A percentile compares a stretch with the other conserved stretches of the same genome.
phyloP scores from a whole-genome alignment of 2,113 vertebrate genomes.

The Anhinga rufa region DNA sequence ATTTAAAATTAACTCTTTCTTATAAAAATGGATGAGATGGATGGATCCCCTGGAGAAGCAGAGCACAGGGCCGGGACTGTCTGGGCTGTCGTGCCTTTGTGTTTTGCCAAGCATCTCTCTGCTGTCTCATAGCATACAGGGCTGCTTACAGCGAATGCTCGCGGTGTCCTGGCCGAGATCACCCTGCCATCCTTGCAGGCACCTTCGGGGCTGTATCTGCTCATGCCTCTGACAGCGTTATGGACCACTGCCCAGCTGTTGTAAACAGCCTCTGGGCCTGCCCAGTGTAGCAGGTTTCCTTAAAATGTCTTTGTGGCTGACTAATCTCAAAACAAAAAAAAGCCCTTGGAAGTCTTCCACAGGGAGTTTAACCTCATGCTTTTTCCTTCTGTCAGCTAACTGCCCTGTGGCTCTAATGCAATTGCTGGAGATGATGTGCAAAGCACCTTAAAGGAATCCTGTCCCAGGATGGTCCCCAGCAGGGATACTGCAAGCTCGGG shows the following conservation, averaged over 20 bases:
- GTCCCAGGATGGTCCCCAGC: background rate
- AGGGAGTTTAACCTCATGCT: background rate
- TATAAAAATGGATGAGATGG: rapidly evolving
- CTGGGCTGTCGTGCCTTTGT: background rate
- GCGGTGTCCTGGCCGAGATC: background rate
- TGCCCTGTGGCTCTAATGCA: background rate
- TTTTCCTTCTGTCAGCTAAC: background rate
- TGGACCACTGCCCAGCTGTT: background rate
- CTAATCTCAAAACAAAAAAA: background rate
- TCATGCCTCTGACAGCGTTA: rapidly evolving
- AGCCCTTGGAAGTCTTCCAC: background rate
- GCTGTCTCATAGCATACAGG: rapidly evolving
- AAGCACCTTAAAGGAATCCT: background rate
- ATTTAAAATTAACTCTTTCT: background rate
- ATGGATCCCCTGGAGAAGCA: background rate
- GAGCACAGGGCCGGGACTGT: background rate
- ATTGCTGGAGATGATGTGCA: background rate
- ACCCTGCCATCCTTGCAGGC: background rate
- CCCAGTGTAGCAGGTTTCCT: background rate
- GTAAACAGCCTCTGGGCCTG: background rate
- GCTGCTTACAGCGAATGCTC: background rate
- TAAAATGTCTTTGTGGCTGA: background rate
- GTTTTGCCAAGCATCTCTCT: background rate
- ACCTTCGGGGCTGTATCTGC: background rate
- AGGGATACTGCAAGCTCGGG: rapidly evolving